Evolutionary conservation across 2,797 vertebrate species (phyloP).

Genomic region (Pristis pectinata): DNA sequence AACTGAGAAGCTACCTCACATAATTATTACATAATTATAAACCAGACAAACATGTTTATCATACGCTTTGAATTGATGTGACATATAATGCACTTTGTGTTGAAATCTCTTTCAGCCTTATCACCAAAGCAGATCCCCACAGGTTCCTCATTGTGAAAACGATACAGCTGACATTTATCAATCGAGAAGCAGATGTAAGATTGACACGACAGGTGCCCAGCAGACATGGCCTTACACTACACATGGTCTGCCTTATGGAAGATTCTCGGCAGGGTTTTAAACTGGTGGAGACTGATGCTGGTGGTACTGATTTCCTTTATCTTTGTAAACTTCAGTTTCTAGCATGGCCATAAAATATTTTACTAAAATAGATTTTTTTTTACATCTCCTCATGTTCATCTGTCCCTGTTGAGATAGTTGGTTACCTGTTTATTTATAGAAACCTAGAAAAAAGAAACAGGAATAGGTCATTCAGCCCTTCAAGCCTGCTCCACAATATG

Average conservation of each 20-base stretch:
- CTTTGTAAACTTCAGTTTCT: neutral
- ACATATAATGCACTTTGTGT: neutral
- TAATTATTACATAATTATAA: neutral
- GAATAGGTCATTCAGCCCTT: too few species aligned
- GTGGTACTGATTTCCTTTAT: conserved; percentile 36
- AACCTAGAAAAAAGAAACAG: too few species aligned
- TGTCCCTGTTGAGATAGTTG: neutral
- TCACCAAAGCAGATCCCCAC: too few species aligned
- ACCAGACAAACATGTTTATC: neutral
- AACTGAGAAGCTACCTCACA: neutral
- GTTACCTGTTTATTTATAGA: neutral
- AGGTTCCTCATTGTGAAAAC: neutral
- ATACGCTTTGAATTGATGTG: neutral
- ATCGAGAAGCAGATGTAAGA: neutral
- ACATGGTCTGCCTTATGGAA: conserved; percentile 38
- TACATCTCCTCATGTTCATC: neutral
- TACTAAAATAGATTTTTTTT: neutral
- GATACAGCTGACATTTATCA: neutral
- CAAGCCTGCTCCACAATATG: too few species aligned
- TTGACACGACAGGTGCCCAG: neutral
- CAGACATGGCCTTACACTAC: conserved; percentile 18
- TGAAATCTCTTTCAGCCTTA: neutral
- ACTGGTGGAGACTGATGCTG: conserved; percentile 41
- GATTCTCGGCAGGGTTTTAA: conserved; percentile 36
- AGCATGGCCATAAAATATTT: neutral